Base-by-base conservation (phyloP, 2,113 vertebrate genomes). In the Alectura lathami region DNA sequence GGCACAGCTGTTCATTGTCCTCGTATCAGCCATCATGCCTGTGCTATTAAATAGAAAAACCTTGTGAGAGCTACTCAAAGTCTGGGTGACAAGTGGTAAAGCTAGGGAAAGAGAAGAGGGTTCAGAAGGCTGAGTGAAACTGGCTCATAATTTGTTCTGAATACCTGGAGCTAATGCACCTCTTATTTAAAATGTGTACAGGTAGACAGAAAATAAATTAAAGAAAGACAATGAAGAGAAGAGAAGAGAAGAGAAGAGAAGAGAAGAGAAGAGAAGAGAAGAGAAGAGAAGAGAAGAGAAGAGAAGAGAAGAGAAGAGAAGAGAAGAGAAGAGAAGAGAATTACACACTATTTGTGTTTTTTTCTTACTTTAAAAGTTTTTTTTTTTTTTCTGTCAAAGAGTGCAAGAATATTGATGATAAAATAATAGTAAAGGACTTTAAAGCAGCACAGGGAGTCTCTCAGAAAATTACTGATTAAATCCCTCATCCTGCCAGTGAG, bases 161-260 rank as follows among this genome's bases (percentile, higher is more conserved):
- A 68, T 72, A 83, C 7, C 12, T 18, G 2, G 42, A 54, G 16
- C 1, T 79, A 69, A 43, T 13, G 7, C 11, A 66, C 21, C 6
- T 34, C 34, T 80, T 70, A 34, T 42, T 57, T 20, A 77, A 60
- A 78, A 69, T 51, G 34, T 8, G 3, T 45, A 18, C 5, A 68
- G 13, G 5, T 30, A 63, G 23, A 29, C 8, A 2, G 59, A 32
- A 81, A 70, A 45, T 5, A 4, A n/a, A n/a, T n/a, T 12, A 22
- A 22, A 1, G 0, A 3, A 40, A 59, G 26, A 4, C 8, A 53
- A 69, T 2, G 8, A n/a, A 76, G n/a, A 11, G 4, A 8, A 36
- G 59, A 4, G 54, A 36, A 7, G 8, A 22, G 36, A 47, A 57
- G 32, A 69, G 15, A 21, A 51, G 69, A 5, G 23, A 64, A 50